Evolutionary conservation across 2,113 vertebrate genomes (phyloP).

Genomic region (Psilopsiagon aymara): DNA sequence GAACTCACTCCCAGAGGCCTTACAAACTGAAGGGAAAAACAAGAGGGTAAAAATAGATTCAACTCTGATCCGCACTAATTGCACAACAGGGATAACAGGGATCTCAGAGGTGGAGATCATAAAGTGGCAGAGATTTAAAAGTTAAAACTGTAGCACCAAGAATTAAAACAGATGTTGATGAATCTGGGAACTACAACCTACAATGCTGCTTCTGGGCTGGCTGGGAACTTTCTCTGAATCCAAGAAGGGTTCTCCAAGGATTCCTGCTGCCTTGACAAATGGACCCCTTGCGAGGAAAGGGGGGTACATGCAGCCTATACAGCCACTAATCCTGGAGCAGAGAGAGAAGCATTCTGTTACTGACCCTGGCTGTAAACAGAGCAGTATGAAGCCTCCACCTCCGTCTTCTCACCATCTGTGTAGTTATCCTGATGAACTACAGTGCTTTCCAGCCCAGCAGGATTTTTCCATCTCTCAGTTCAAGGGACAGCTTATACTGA

Average conservation of each 20-base stretch:
- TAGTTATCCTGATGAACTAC: neutral
- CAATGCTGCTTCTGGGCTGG: neutral
- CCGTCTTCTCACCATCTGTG: neutral
- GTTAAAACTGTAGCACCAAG: neutral
- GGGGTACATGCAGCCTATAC: neutral
- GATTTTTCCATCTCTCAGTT: constrained; percentile 1
- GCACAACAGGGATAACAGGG: constrained; percentile 48
- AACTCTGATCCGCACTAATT: constrained; percentile 64
- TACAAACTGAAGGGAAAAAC: constrained; percentile 55
- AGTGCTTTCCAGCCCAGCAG: neutral
- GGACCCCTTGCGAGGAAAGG: neutral
- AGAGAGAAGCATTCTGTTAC: neutral
- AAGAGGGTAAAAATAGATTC: constrained; percentile 67
- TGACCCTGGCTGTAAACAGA: neutral
- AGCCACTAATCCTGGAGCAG: neutral
- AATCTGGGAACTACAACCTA: neutral
- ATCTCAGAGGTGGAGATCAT: constrained; percentile 47
- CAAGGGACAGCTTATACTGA: neutral
- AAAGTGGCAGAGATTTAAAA: constrained; percentile 39
- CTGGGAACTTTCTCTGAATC: neutral
- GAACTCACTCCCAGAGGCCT: constrained; percentile 54
- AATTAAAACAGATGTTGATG: constrained; percentile 10
- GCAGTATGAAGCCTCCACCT: neutral
- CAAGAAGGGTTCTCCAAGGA: neutral
- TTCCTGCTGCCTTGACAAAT: neutral